These are phyloP conservation scores for Galeopterus variegatus DNA, from an alignment of 2,113 vertebrate genomes.

Conservation along the genomic window DNA sequence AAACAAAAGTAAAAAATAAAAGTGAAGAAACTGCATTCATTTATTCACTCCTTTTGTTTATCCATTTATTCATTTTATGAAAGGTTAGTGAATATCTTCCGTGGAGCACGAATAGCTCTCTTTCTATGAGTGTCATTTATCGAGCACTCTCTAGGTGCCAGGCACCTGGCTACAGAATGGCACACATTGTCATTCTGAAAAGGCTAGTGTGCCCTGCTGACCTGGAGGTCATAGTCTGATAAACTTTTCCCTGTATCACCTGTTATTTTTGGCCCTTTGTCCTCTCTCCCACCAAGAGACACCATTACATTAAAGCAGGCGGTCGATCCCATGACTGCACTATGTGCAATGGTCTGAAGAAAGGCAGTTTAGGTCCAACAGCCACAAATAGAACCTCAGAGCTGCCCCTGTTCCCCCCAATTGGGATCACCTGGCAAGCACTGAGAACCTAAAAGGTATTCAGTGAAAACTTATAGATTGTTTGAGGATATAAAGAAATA, in stretches of 20 bases:
- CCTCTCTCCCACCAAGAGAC: background rate
- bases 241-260: background rate
- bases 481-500: constrained; percentile 57
- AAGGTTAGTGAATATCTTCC: background rate
- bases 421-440: background rate
- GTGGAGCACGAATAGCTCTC: background rate
- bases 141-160: background rate
- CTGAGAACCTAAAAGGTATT: background rate
- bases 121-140: background rate
- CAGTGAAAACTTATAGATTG: background rate
- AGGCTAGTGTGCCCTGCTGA: background rate
- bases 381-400: background rate
- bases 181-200: background rate
- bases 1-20: constrained; percentile 1
- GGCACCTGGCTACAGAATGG: background rate
- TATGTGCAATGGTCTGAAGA: background rate
- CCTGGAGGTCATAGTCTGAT: background rate
- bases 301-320: background rate
- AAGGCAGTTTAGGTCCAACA: background rate
- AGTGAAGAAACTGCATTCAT: background rate
- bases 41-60: background rate
- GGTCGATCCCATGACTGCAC: background rate
- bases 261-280: background rate
- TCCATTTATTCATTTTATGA: background rate
- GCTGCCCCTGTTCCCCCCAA: background rate